A percentile compares a stretch with the other conserved stretches of the same genome.
These are phyloP conservation scores for Tineola bisselliella DNA, from an alignment of 2,888 invertebrate genomes.

Conservation along the genomic window DNA sequence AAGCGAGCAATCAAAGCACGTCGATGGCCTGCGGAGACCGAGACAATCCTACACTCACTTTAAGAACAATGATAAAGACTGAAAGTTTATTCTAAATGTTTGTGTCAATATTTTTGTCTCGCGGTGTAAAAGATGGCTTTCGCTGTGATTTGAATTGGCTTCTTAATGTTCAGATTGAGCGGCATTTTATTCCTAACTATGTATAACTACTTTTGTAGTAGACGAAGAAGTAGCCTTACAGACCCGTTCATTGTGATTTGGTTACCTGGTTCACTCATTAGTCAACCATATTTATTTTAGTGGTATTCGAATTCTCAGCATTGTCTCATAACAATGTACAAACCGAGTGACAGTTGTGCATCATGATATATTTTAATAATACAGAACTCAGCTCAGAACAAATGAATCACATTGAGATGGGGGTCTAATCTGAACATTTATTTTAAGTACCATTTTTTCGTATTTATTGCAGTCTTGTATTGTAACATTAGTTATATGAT, in stretches of 20 bases:
- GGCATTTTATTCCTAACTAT: not conserved
- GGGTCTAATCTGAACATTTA: not conserved
- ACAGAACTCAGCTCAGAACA: too few relatives aligned
- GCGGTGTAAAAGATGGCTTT: constrained; percentile 7
- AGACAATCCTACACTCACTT: not conserved
- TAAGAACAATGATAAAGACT: constrained; percentile 7
- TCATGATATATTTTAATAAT: too few relatives aligned
- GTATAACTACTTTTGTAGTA: not conserved
- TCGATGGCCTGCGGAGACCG: not conserved
- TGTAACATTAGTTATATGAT: constrained; percentile 53
- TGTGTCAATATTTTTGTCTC: not conserved
- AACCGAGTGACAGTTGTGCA: too few relatives aligned
- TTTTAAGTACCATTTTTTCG: constrained; percentile 9
- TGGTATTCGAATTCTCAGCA: too few relatives aligned
- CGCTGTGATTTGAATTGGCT: constrained; percentile 11
- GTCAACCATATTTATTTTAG: too few relatives aligned
- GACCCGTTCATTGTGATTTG: too few relatives aligned
- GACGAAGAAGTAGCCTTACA: not conserved
- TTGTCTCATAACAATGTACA: too few relatives aligned
- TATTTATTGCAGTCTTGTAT: constrained; percentile 51
- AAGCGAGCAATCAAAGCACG: constrained; percentile 14
- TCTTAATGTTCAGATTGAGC: constrained; percentile 1
- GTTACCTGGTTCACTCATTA: too few relatives aligned
- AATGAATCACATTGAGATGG: too few relatives aligned
- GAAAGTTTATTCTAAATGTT: constrained; percentile 5